A percentile compares a stretch with the other conserved stretches of the same genome.
These are phyloP conservation scores for Zaprionus vittiger DNA, from an alignment of 1,140 invertebrate species.

Conservation along the genomic window DNA sequence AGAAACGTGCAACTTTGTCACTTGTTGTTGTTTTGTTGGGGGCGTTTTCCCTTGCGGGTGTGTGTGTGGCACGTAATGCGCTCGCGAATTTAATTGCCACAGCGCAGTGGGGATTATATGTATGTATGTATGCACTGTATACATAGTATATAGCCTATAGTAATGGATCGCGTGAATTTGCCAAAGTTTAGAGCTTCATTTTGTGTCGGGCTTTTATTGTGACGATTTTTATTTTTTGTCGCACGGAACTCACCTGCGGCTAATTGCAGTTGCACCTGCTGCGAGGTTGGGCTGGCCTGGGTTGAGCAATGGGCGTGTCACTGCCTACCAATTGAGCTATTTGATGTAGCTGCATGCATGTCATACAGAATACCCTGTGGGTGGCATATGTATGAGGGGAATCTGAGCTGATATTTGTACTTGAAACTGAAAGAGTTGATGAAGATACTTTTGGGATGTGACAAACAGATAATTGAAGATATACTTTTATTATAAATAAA, in stretches of 20 bases:
- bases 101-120: slow-evolving; percentile 7
- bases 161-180: slow-evolving; percentile 79
- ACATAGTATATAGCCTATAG: slow-evolving; percentile 14
- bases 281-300: slow-evolving; percentile 18
- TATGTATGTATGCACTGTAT: background rate
- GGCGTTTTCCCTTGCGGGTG: slow-evolving; percentile 24
- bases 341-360: slow-evolving; percentile 31
- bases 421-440: background rate
- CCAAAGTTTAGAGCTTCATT: slow-evolving; percentile 81
- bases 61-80: slow-evolving; percentile 55
- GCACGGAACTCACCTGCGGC: slow-evolving; percentile 33
- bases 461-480: too few relatives aligned
- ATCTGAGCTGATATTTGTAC: background rate
- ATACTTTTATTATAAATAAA: too few relatives aligned
- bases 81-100: slow-evolving; percentile 54
- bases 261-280: slow-evolving; percentile 74
- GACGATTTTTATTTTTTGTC: slow-evolving; percentile 45
- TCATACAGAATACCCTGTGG: slow-evolving; percentile 23
- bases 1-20: slow-evolving; percentile 57
- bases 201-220: slow-evolving; percentile 47
- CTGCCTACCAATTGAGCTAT: slow-evolving; percentile 60
- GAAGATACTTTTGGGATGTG: too few relatives aligned
- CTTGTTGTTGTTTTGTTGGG: slow-evolving; percentile 43
- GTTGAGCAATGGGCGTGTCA: slow-evolving; percentile 52
- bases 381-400: background rate